These are phyloP conservation scores for Lycophotia porphyrea DNA, from an alignment of 2,888 invertebrate species.

Conservation along the genomic window DNA sequence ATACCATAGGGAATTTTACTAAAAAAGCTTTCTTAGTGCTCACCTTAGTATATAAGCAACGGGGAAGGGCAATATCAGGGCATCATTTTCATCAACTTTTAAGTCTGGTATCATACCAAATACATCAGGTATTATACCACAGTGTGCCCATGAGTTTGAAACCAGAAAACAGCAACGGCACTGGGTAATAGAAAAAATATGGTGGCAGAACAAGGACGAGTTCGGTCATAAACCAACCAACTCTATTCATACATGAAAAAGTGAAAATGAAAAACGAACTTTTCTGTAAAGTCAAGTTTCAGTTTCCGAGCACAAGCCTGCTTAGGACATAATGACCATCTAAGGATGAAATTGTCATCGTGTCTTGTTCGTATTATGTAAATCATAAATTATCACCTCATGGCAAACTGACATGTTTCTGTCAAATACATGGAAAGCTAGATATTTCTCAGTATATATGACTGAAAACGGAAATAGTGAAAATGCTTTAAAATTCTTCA, in stretches of 20 bases:
- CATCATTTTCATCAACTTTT: neutral
- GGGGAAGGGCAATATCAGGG: neutral
- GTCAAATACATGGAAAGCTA: neutral
- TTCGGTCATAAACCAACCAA: neutral
- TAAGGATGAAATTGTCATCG: neutral
- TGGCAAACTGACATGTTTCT: neutral
- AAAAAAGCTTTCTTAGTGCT: neutral
- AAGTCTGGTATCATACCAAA: neutral
- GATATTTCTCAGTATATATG: neutral
- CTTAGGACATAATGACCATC: neutral
- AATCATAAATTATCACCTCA: conserved; percentile 6
- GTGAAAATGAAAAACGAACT: neutral
- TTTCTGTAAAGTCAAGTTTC: neutral
- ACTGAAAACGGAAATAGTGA: neutral
- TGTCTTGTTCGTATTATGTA: neutral
- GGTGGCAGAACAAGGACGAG: too few relatives aligned
- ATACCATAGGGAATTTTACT: neutral
- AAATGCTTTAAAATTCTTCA: neutral
- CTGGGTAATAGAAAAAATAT: neutral
- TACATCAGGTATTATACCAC: neutral
- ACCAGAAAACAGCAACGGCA: neutral
- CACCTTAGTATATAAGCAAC: neutral
- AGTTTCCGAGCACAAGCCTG: neutral
- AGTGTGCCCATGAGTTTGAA: neutral
- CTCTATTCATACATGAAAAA: neutral